Evolutionary conservation across 1,140 invertebrate species (phyloP).

Genomic region (Drosophila tropicalis): DNA sequence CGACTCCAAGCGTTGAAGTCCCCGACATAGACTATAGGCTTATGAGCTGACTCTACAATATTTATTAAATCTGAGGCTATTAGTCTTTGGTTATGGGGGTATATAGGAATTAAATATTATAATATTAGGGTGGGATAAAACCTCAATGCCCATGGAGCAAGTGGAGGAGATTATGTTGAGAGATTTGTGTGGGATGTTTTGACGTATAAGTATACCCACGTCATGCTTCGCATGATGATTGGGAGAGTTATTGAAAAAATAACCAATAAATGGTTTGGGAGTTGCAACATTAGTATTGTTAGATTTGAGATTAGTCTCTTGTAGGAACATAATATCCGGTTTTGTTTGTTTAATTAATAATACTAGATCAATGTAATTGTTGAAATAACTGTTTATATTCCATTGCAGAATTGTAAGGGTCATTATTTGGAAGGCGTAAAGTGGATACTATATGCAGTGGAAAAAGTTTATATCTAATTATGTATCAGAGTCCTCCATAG

Average conservation of each 20-base stretch:
- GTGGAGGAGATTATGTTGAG: slow-evolving; percentile 1
- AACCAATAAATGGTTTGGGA: slow-evolving; percentile 15
- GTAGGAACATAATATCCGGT: neutral
- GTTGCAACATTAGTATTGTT: neutral
- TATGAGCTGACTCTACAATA: slow-evolving; percentile 9
- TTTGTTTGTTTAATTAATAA: slow-evolving; percentile 6
- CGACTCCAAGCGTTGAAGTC: slow-evolving; percentile 29
- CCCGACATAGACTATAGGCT: slow-evolving; percentile 23
- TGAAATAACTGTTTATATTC: slow-evolving; percentile 7
- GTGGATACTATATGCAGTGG: slow-evolving; percentile 1
- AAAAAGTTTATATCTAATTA: neutral
- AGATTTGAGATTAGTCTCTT: neutral
- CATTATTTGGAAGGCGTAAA: neutral
- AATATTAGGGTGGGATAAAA: slow-evolving; percentile 21
- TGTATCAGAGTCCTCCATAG: slow-evolving; percentile 6
- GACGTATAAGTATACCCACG: slow-evolving; percentile 8
- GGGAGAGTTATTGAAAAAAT: slow-evolving; percentile 12
- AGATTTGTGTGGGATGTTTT: slow-evolving; percentile 11
- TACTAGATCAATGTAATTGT: slow-evolving; percentile 9
- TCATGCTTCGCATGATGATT: neutral
- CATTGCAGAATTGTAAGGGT: neutral
- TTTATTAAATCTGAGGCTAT: slow-evolving; percentile 16
- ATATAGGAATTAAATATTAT: slow-evolving; percentile 33
- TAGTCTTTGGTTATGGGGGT: slow-evolving; percentile 11
- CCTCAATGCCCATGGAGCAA: slow-evolving; percentile 21